Evolutionary conservation across 2,888 invertebrate species (phyloP).

Genomic region (Andrena bicolor): DNA sequence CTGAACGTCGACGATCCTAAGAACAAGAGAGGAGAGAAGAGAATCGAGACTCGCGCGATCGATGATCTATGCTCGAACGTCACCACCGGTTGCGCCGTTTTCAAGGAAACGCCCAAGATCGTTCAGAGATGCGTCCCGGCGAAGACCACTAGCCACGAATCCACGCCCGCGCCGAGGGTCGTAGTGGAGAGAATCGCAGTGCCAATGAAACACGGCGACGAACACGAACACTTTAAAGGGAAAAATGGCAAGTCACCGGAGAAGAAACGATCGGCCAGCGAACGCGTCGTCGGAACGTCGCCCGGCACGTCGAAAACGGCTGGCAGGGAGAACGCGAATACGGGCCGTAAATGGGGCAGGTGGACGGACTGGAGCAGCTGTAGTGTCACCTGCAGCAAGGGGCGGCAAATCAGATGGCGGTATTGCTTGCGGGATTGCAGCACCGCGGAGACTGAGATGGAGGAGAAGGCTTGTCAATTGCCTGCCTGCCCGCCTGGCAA

Average conservation of each 20-base stretch:
- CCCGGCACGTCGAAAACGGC: neutral
- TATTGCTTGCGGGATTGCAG: slow-evolving; percentile 85
- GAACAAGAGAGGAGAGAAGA: slow-evolving; percentile 5
- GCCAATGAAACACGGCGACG: neutral
- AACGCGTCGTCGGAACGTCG: neutral
- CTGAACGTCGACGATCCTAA: slow-evolving; percentile 29
- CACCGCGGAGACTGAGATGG: slow-evolving; percentile 86
- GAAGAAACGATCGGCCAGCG: slow-evolving; percentile 1
- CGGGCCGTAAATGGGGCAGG: slow-evolving; percentile 82
- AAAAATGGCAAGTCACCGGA: neutral
- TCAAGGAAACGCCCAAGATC: slow-evolving; percentile 1
- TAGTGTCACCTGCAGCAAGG: slow-evolving; percentile 88
- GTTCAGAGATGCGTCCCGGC: slow-evolving; percentile 28
- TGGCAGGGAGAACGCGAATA: slow-evolving; percentile 36
- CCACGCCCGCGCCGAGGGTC: slow-evolving; percentile 8
- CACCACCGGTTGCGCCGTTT: neutral
- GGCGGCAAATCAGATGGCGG: slow-evolving; percentile 87
- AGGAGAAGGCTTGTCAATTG: slow-evolving; percentile 86
- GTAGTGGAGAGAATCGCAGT: slow-evolving; percentile 16
- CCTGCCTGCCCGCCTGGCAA: slow-evolving; percentile 85
- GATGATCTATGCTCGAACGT: slow-evolving; percentile 42
- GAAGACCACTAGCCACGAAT: neutral
- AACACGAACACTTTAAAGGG: neutral
- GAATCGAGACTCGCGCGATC: slow-evolving; percentile 28
- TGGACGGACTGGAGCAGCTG: slow-evolving; percentile 89